Evolutionary conservation across 1,140 invertebrate species (phyloP), one percentile per base, ranked within the genome.

Genomic region (Lasioglossum albipes): DNA sequence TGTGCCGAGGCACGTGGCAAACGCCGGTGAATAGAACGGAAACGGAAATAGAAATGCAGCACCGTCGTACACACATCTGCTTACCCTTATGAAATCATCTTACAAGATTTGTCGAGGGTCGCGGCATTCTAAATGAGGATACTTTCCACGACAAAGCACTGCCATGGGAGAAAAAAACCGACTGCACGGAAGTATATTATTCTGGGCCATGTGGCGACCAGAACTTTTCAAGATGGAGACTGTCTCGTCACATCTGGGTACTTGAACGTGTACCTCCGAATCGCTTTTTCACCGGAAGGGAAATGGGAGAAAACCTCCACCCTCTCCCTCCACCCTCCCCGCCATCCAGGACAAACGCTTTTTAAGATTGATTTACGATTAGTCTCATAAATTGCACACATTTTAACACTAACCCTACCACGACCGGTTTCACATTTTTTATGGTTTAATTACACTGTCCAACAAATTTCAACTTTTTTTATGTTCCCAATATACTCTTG

Each of bases 31-130:
- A 73, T 54, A 10, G 27, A 22, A 12, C 61, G 76, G 70, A 79
- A 79, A 79, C 76, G 76, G 76, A 79, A 79, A 79, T 79, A 72
- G 70, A 65, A 79, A 65, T 79, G 10, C 61, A 42, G 76, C 45
- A 76, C 41, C 41, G 10, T 13, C 4, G 2, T 70, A 69, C 45
- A 61, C 45, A 65, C 69, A 73, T 79, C 76, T 79, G 70, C 59
- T 65, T 45, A 57, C 70, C 69, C 69, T 79, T 79, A 65, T 7
- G 9, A 79, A 79, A 73, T 73, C 49, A 73, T 79, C 76, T 57
- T 57, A 52, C 20, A 16, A 79, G 76, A 73, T 73, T 73, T 57
- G 45, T 79, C 61, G 52, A 73, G 70, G 49, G 61, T 6, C 45
- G 3, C 18, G 31, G 31, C 12, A 42, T 31, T 65, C 61, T 65